These are phyloP conservation scores for Rallus crepitans DNA, from an alignment of 2,797 vertebrate genomes.

Conservation along the genomic window DNA sequence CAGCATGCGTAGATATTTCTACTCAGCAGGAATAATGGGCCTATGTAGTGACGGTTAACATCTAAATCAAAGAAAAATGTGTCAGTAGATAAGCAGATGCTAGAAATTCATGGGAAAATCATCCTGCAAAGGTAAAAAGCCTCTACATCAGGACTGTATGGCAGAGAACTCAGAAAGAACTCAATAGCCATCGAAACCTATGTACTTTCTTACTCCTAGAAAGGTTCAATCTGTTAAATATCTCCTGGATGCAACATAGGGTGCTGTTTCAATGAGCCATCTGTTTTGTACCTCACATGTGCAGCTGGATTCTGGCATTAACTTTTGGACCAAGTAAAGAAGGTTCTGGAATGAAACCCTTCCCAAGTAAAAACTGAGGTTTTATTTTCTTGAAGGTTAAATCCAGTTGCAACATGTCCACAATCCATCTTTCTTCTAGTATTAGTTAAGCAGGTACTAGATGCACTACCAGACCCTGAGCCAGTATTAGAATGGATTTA, in stretches of 20 bases:
- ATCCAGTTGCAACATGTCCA: background rate
- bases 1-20: background rate
- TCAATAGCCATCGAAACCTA: background rate
- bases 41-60: background rate
- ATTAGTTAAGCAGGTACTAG: background rate
- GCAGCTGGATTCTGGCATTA: background rate
- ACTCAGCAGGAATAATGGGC: background rate
- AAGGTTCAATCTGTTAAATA: background rate
- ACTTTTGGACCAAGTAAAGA: background rate
- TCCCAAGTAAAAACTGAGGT: background rate
- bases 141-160: background rate
- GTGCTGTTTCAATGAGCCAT: background rate
- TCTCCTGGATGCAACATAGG: background rate
- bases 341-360: background rate
- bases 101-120: background rate
- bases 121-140: background rate
- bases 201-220: background rate
- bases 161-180: background rate
- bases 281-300: background rate
- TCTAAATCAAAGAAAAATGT: background rate
- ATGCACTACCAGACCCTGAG: background rate
- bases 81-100: background rate
- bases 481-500: background rate
- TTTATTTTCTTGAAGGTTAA: conserved; percentile 26
- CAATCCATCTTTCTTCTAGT: background rate